phyloP scores from a whole-genome alignment of 2,797 vertebrate species.

The Betta splendens region DNA sequence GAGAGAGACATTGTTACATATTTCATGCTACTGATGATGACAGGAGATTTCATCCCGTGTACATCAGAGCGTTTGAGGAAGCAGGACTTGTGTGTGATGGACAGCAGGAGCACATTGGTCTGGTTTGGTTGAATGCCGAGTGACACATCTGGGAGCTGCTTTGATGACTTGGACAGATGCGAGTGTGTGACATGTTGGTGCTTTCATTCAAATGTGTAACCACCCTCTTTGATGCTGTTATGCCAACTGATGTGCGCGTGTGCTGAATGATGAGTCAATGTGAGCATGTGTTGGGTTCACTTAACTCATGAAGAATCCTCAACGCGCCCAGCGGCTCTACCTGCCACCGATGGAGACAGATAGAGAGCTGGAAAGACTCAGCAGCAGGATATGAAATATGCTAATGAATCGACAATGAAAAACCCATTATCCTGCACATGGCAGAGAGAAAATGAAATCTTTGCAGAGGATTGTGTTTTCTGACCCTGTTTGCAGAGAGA shows the following conservation, averaged over 20 bases:
- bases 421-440: constrained; percentile 41
- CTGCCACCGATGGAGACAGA: constrained; percentile 43
- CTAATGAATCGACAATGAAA: constrained; percentile 65
- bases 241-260: constrained; percentile 12
- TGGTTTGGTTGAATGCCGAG: constrained; percentile 2
- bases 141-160: constrained; percentile 18
- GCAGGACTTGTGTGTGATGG: constrained; percentile 23
- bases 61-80: constrained; percentile 31
- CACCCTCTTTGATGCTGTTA: constrained; percentile 5
- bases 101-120: constrained; percentile 25
- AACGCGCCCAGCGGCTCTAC: constrained; percentile 41
- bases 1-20: constrained; percentile 24
- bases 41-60: constrained; percentile 17
- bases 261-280: constrained; percentile 30
- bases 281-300: constrained; percentile 4
- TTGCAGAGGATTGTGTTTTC: constrained; percentile 26
- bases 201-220: constrained; percentile 18
- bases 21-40: constrained; percentile 28
- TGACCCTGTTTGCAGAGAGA: constrained; percentile 16
- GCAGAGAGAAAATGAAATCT: constrained; percentile 42
- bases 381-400: constrained; percentile 76
- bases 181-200: neutral
- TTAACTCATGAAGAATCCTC: constrained; percentile 13
- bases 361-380: constrained; percentile 37
- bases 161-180: constrained; percentile 10